A percentile compares a stretch with the other conserved stretches of the same genome.
Conservation (phyloP, 2,797 vertebrate species). For the Lacerta viridis region DNA sequence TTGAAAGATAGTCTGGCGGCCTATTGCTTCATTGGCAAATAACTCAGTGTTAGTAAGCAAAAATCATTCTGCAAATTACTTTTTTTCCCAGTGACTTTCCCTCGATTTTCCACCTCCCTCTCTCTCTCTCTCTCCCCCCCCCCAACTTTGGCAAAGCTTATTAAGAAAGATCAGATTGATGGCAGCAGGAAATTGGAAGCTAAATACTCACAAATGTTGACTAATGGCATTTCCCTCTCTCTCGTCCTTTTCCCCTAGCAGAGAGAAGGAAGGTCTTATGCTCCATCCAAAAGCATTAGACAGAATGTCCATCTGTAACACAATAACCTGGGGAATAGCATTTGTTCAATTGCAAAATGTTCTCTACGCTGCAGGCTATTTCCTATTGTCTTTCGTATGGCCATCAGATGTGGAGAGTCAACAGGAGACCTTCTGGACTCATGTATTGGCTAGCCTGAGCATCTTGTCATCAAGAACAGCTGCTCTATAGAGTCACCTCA, state of each 20-base stretch:
- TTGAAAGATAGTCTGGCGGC: slow-evolving; percentile 55
- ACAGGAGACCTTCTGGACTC: too few relatives aligned
- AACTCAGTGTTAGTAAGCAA: slow-evolving; percentile 66
- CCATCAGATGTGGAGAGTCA: not conserved
- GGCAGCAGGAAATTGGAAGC: slow-evolving; percentile 58
- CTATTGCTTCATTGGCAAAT: slow-evolving; percentile 59
- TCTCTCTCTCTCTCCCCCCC: too few relatives aligned
- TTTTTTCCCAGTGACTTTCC: slow-evolving; percentile 2
- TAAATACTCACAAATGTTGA: slow-evolving; percentile 62
- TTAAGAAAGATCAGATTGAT: slow-evolving; percentile 64
- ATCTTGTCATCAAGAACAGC: too few relatives aligned
- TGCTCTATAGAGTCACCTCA: too few relatives aligned
- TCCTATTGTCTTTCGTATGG: not conserved
- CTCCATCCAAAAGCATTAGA: slow-evolving; percentile 1
- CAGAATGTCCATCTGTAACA: slow-evolving; percentile 22
- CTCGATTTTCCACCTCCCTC: not conserved
- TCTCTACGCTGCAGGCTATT: not conserved
- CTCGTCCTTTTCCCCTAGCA: not conserved
- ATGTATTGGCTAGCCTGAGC: too few relatives aligned
- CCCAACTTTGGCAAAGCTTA: slow-evolving; percentile 39
- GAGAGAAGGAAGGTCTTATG: not conserved
- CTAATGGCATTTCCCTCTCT: slow-evolving; percentile 50
- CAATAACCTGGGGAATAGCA: slow-evolving; percentile 18
- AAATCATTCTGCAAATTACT: slow-evolving; percentile 64
- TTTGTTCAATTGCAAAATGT: slow-evolving; percentile 4